Conservation (phyloP, 2,797 vertebrate genomes). For the Xenentodon cancila region DNA sequence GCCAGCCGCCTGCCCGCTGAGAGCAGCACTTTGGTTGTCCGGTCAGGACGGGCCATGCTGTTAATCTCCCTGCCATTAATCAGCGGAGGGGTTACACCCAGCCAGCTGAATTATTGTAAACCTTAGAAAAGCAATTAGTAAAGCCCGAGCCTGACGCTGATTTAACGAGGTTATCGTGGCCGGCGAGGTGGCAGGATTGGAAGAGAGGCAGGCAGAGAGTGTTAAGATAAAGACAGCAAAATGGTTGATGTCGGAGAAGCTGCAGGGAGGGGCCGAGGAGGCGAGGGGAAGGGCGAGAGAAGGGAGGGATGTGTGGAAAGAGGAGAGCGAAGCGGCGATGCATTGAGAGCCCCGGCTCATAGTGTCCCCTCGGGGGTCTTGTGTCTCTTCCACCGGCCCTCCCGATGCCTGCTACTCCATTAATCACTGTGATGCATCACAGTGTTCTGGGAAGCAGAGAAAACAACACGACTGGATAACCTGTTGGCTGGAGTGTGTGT, state of each 20-base stretch:
- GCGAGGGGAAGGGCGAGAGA: too few relatives aligned
- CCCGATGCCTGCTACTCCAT: conserved; percentile 67
- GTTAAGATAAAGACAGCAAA: conserved; percentile 47
- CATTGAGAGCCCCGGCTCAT: conserved; percentile 46
- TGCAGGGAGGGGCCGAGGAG: neutral
- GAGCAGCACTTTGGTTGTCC: conserved; percentile 57
- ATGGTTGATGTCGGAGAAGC: conserved; percentile 29
- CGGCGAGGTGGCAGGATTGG: conserved; percentile 17
- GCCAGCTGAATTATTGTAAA: conserved; percentile 73
- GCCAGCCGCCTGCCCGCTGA: conserved; percentile 61
- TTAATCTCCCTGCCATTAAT: conserved; percentile 67
- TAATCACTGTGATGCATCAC: conserved; percentile 77
- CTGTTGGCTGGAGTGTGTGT: conserved; percentile 14
- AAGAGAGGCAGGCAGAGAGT: conserved; percentile 8
- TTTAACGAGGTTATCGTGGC: conserved; percentile 67
- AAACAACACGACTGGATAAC: conserved; percentile 58
- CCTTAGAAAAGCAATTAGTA: conserved; percentile 80
- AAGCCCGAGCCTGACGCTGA: conserved; percentile 37
- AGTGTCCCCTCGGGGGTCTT: conserved; percentile 55
- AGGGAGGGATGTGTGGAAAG: conserved; percentile 7
- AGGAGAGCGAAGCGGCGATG: conserved; percentile 30
- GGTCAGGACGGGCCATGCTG: conserved; percentile 37
- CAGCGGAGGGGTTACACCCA: conserved; percentile 45
- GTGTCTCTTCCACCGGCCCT: conserved; percentile 54
- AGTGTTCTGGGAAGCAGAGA: conserved; percentile 49